Conservation (phyloP, 2,113 vertebrate species). For the Rostratula benghalensis region DNA sequence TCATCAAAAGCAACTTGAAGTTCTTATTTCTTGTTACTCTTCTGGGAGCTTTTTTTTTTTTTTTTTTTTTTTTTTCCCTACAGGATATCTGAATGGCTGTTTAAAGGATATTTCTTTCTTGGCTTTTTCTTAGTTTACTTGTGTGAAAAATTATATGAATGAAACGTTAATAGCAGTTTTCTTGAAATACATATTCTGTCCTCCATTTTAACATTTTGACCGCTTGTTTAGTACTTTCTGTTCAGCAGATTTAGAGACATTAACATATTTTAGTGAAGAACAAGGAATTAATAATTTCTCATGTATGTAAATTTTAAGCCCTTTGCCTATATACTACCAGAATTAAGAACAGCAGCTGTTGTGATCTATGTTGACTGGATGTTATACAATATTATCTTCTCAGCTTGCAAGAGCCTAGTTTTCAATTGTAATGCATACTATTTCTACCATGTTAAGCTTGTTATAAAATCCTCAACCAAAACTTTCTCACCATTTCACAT, state of each 20-base stretch:
- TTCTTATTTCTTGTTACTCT: slow-evolving; percentile 10
- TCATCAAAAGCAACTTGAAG: slow-evolving; percentile 43
- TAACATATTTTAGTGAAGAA: background rate
- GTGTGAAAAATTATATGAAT: background rate
- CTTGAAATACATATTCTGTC: background rate
- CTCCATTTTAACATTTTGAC: background rate
- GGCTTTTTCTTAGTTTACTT: background rate
- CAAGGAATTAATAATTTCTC: background rate
- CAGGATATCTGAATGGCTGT: background rate
- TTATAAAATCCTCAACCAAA: slow-evolving; percentile 29
- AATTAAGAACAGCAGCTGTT: background rate
- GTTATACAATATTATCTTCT: background rate
- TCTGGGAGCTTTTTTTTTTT: background rate
- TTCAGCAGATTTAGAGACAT: background rate
- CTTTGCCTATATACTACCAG: background rate
- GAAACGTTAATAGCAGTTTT: background rate
- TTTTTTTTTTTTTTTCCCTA: background rate
- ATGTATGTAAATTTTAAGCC: background rate
- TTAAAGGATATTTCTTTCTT: background rate
- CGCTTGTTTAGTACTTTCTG: background rate
- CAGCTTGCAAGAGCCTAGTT: background rate
- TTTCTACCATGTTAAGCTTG: slow-evolving; percentile 6
- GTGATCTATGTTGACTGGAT: background rate
- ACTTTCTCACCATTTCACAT: background rate
- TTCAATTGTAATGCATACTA: background rate